Conservation (phyloP, 1,140 invertebrate species). For the Chrysoperla carnea region DNA sequence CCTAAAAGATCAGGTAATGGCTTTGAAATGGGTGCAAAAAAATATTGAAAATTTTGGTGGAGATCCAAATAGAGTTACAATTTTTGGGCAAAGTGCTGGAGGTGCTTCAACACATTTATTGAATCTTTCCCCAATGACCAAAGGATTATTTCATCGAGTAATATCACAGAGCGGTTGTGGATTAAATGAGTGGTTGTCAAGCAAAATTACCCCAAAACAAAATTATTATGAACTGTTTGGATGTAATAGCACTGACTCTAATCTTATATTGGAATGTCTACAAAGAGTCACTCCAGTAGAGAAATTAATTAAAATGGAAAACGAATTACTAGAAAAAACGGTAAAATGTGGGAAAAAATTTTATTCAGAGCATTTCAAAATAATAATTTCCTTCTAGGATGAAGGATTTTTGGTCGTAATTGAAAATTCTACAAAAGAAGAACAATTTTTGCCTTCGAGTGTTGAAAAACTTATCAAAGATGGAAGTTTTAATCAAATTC, state of each 20-base stretch:
- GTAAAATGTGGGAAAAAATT: too few species aligned
- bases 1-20: conserved; percentile 38
- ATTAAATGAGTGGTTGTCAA: conserved; percentile 11
- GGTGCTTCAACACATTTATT: conserved; percentile 19
- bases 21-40: conserved; percentile 34
- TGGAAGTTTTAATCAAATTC: conserved; percentile 23
- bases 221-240: too few species aligned
- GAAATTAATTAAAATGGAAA: too few species aligned
- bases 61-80: conserved; percentile 21
- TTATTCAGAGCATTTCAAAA: too few species aligned
- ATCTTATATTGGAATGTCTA: too few species aligned
- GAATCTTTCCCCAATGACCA: conserved; percentile 14
- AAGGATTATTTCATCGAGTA: conserved; percentile 32
- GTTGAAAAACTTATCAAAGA: conserved; percentile 20
- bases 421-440: conserved; percentile 18
- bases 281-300: too few species aligned
- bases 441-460: conserved; percentile 17
- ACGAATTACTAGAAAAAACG: too few species aligned
- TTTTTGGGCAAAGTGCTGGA: conserved; percentile 35
- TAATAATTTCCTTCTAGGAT: too few species aligned
- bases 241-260: too few species aligned
- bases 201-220: too few species aligned
- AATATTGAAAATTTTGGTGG: conserved; percentile 31
- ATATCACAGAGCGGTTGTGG: conserved; percentile 35
- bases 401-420: conserved; percentile 10